Evolutionary conservation across 2,113 vertebrate species (phyloP), one percentile per base, ranked within the genome.

Genomic region (Puntigrus tetrazona): DNA sequence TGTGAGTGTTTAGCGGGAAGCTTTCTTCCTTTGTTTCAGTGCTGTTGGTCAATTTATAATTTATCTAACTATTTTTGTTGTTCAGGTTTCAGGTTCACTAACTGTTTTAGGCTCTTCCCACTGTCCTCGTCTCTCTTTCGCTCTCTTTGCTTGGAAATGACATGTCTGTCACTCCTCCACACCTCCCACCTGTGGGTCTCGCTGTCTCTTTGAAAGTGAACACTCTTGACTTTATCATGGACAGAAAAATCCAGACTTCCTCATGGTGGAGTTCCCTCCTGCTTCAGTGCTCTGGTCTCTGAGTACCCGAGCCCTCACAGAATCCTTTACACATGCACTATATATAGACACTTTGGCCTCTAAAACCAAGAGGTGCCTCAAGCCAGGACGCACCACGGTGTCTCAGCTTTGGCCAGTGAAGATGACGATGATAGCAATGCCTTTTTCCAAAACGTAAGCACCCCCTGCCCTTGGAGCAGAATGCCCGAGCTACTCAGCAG

Each of bases 51-150:
- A 38, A 5, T 78, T 61, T 18, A 78, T 59, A 41, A 38, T 14
- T 77, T 3, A 38, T 59, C 52, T 41, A 36, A 36, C 75, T 34
- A 20, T 57, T 65, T 73, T 74, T 43, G 34, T 63, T 41, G 20
- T 41, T 61, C 22, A 75, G 16, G 38, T 45, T 73, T 45, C 70
- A 73, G 73, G n/a, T 52, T 63, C 82, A 89, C 74, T 57, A 5
- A 81, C 78, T 69, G 38, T 29, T 34, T 34, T 69, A 86, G 87
- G 86, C 90, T 91, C 89, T 89, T 86, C 87, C 88, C 79, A 80
- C 84, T 29, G 5, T 55, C 84, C 57, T 79, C 10, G 6, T 79
- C 91, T 91, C 92, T 92, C 92, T 61, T 65, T 61, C 38, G 1
- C 55, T 61, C 59, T 41, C 83, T 69, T 65, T 79, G 55, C 67